These are phyloP conservation scores for Podarcis cretensis DNA, from an alignment of 2,113 vertebrate species.

Conservation along the genomic window DNA sequence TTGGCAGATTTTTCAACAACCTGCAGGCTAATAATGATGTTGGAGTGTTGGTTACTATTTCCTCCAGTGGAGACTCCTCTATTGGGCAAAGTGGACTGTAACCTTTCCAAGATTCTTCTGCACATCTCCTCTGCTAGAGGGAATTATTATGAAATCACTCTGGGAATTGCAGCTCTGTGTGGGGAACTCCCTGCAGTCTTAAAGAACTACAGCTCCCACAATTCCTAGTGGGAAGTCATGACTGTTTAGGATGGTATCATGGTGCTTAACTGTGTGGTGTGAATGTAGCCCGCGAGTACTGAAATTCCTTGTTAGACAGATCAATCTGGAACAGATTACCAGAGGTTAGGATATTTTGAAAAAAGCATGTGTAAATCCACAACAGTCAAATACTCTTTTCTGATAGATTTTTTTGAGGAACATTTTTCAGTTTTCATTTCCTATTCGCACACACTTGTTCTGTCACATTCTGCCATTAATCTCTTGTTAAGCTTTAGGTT, in stretches of 20 bases:
- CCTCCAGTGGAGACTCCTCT: too few species aligned
- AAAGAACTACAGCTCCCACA: too few species aligned
- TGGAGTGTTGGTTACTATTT: too few species aligned
- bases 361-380: not conserved
- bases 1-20: not conserved
- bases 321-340: not conserved
- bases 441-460: conserved; percentile 51
- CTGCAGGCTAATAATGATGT: not conserved
- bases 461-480: conserved; percentile 48
- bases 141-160: too few species aligned
- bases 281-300: not conserved
- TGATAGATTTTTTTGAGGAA: not conserved
- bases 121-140: too few species aligned
- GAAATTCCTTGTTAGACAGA: not conserved
- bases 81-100: too few species aligned
- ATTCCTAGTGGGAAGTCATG: too few species aligned
- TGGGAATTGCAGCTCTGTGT: too few species aligned
- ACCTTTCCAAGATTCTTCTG: too few species aligned
- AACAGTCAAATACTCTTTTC: conserved; percentile 13
- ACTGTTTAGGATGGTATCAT: too few species aligned
- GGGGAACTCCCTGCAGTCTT: too few species aligned
- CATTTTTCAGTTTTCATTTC: conserved; percentile 26
- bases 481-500: conserved; percentile 38
- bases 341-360: not conserved
- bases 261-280: too few species aligned